A percentile compares a stretch with the other conserved stretches of the same genome.
Conservation (phyloP, 2,797 vertebrate genomes). For the Acanthiza pusilla region DNA sequence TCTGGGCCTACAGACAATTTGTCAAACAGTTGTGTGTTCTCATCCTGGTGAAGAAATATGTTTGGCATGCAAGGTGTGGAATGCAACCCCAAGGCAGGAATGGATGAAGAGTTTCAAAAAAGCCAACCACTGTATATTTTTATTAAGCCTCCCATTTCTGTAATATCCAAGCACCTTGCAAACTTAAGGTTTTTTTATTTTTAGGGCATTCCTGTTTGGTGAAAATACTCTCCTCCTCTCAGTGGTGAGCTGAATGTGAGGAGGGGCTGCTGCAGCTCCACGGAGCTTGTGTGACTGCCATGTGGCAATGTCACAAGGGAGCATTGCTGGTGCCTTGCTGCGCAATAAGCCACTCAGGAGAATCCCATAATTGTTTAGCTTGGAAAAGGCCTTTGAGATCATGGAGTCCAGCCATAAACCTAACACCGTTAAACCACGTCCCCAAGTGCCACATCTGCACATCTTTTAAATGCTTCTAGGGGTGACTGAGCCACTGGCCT, state of each 20-base stretch:
- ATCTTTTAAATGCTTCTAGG: neutral
- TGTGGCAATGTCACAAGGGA: neutral
- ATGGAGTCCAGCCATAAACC: rapidly evolving
- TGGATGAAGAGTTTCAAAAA: neutral
- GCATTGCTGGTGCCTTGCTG: neutral
- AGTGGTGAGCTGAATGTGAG: neutral
- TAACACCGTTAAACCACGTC: neutral
- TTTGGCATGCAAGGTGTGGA: neutral
- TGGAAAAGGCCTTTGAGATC: neutral
- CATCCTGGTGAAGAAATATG: neutral
- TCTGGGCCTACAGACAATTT: neutral
- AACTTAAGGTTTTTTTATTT: neutral
- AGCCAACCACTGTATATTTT: neutral
- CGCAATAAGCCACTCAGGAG: neutral
- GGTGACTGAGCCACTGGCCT: neutral
- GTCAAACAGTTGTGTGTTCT: neutral
- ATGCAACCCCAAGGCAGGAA: neutral
- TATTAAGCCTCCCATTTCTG: neutral
- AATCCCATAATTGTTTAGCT: neutral
- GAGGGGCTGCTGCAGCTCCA: neutral
- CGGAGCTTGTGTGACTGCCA: neutral
- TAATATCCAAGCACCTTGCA: neutral
- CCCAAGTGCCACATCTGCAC: neutral
- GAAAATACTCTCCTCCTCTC: neutral
- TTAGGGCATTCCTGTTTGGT: neutral